Evolutionary conservation across 2,888 invertebrate species (phyloP), one percentile per base, ranked within the genome.

Genomic region (Scaptomyza flava): DNA sequence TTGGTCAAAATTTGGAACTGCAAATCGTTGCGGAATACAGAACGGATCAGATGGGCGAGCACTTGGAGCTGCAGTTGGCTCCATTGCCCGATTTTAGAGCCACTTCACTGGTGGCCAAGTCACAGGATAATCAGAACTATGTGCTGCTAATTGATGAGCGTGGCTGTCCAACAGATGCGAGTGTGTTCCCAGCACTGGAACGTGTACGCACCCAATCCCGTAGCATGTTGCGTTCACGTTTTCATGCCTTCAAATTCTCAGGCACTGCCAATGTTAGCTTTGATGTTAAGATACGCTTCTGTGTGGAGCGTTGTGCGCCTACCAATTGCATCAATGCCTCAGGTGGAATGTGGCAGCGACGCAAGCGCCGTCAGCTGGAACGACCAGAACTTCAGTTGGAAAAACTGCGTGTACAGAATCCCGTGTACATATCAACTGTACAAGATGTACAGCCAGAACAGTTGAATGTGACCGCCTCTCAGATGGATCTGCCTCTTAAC

Each of bases 171-270:
- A 95, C 95, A 0, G 96, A 97, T 84, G 88, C 91, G 27, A 92
- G 92, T 36, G 92, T 94, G 27, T 94, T 94, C 73, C 93, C 94
- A 1, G 89, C 91, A 0, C 81, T 94, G 43, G 90, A 90, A 48
- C 93, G 93, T 79, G 69, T 91, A 4, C 85, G 81, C 17, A 90
- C 89, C 0, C 83, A 86, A 2, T 84, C 87, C 4, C 89, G 89
- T 2, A 91, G 87, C 71, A 85, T 93, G 45, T 91, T 96, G 17
- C 91, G 93, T 0, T 94, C 94, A 4, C 93, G 93, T 20, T 97
- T 97, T 91, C 95, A 96, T 87, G 97, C 97, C 0, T 98, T 98
- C 91, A 96, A 97, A 72, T 98, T 98, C 92, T 95, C 96, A 0
- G 95, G 95, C 11, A 96, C 97, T n/a, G 95, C 96, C 33, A 93